A percentile compares a stretch with the other conserved stretches of the same genome.
phyloP scores from a whole-genome alignment of 2,113 vertebrate species.

The Ictalurus punctatus region DNA sequence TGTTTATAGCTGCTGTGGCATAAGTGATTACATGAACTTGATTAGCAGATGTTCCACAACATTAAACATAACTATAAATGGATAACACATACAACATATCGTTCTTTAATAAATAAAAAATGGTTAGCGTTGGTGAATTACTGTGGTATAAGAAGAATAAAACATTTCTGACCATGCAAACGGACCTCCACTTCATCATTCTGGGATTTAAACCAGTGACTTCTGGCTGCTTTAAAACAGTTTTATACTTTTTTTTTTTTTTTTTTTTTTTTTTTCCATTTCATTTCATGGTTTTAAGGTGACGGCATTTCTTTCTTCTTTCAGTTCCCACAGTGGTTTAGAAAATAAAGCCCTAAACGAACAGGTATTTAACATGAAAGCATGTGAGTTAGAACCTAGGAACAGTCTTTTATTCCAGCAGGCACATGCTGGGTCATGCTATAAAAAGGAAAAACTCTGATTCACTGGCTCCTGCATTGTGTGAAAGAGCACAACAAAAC shows the following conservation, averaged over 20 bases:
- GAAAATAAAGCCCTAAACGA: slow-evolving; percentile 24
- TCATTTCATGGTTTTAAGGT: background rate
- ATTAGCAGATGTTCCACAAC: background rate
- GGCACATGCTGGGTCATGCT: slow-evolving; percentile 17
- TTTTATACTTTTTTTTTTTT: background rate
- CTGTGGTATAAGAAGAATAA: background rate
- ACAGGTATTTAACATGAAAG: slow-evolving; percentile 18
- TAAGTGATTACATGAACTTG: background rate
- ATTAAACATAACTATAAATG: background rate
- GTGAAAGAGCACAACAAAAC: background rate
- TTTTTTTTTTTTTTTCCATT: background rate
- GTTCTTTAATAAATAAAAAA: background rate
- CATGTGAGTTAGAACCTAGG: background rate
- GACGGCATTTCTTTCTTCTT: background rate
- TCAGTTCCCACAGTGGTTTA: background rate
- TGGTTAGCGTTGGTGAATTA: background rate
- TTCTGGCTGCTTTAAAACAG: background rate
- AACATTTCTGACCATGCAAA: background rate
- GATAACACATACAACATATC: background rate
- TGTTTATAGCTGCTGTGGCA: background rate
- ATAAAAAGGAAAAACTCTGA: background rate
- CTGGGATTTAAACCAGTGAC: background rate
- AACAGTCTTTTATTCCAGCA: background rate
- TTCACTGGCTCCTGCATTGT: background rate
- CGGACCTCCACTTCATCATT: background rate